These are phyloP conservation scores for Drosophila koepferae DNA, from an alignment of 2,888 invertebrate species.

Conservation along the genomic window DNA sequence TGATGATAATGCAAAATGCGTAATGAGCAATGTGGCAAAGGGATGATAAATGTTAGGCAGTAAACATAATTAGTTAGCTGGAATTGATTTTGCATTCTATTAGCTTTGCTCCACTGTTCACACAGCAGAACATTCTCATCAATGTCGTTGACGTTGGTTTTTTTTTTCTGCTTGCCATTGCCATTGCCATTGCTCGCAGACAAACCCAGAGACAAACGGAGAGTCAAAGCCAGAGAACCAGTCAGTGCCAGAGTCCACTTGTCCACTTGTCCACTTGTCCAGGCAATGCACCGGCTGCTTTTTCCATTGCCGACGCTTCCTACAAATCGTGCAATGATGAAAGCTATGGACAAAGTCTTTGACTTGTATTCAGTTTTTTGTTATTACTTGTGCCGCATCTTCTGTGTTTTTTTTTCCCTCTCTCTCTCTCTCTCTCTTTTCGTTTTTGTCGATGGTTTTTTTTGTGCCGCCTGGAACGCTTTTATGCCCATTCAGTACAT, in stretches of 20 bases:
- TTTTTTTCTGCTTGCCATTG: constrained; percentile 40
- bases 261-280: constrained; percentile 46
- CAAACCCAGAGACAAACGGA: constrained; percentile 37
- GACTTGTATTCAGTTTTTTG: constrained; percentile 79
- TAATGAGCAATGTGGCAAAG: constrained; percentile 2
- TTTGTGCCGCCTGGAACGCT: constrained; percentile 69
- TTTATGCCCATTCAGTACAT: constrained; percentile 79
- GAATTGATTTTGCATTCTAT: constrained; percentile 12
- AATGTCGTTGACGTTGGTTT: constrained; percentile 65
- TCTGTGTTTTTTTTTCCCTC: constrained; percentile 47
- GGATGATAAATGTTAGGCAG: neutral
- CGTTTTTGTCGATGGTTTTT: constrained; percentile 24
- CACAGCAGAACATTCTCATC: constrained; percentile 73
- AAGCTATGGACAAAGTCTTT: constrained; percentile 81
- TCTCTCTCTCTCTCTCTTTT: constrained; percentile 23
- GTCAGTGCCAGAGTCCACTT: constrained; percentile 41
- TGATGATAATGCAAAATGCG: constrained; percentile 24
- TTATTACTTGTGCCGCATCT: constrained; percentile 62
- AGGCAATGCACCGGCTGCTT: constrained; percentile 51
- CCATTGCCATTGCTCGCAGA: constrained; percentile 43
- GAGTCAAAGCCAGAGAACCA: constrained; percentile 25
- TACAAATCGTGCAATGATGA: constrained; percentile 79
- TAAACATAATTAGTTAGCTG: neutral
- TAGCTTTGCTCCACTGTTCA: constrained; percentile 56
- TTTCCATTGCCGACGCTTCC: constrained; percentile 33